These are phyloP conservation scores for Ctenochaetus hawaiiensis DNA, from an alignment of 2,797 vertebrate genomes.

Conservation along the genomic window DNA sequence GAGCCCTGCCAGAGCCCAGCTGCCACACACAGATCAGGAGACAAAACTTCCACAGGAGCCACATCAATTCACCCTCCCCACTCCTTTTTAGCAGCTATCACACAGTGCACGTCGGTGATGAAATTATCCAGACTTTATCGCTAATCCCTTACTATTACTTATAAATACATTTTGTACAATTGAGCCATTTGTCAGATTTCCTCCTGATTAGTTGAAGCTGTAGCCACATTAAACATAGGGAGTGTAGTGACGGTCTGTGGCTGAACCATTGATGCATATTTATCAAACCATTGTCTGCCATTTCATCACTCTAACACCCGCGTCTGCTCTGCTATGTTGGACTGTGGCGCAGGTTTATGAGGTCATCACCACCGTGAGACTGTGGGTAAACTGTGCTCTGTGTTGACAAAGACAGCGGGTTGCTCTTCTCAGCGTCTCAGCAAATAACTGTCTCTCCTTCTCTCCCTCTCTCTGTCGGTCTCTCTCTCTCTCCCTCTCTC, in stretches of 20 bases:
- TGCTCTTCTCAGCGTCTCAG: constrained; percentile 46
- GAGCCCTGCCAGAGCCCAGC: constrained; percentile 70
- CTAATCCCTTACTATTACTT: constrained; percentile 13
- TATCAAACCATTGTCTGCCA: constrained; percentile 66
- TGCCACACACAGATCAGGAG: constrained; percentile 75
- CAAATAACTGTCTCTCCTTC: constrained; percentile 18
- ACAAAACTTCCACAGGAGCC: constrained; percentile 58
- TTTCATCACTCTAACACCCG: constrained; percentile 60
- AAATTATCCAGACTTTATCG: neutral
- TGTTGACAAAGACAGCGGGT: constrained; percentile 23
- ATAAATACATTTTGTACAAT: constrained; percentile 7
- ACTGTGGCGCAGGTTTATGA: constrained; percentile 66
- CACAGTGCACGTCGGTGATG: constrained; percentile 38
- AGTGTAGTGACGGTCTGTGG: constrained; percentile 62
- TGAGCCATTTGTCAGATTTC: constrained; percentile 40
- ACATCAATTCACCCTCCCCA: constrained; percentile 54
- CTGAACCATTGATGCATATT: constrained; percentile 54
- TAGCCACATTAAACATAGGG: constrained; percentile 44
- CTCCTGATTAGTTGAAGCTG: constrained; percentile 43
- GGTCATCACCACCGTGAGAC: constrained; percentile 60
- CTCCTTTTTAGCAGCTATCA: constrained; percentile 42
- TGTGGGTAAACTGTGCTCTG: constrained; percentile 33
- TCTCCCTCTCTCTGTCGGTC: constrained; percentile 6
- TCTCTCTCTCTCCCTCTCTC: neutral
- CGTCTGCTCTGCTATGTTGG: constrained; percentile 28